Evolutionary conservation across 2,888 invertebrate genomes (phyloP).

Genomic region (Latheticus oryzae): DNA sequence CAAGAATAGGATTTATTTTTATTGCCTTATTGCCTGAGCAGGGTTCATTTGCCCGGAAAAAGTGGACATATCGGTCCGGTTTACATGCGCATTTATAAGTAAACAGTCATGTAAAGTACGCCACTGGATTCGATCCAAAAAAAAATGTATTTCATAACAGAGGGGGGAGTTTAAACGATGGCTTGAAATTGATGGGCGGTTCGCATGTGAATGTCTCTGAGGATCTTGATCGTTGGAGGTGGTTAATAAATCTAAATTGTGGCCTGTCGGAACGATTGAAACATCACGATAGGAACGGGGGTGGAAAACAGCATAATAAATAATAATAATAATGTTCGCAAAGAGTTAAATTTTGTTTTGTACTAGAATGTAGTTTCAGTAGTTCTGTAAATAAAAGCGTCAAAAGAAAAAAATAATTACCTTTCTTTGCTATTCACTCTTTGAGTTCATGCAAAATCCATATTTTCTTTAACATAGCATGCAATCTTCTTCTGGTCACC

Average conservation of each 20-base stretch:
- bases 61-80: conserved; percentile 38
- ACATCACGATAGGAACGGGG: conserved; percentile 28
- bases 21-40: conserved; percentile 45
- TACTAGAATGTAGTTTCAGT: too few species aligned
- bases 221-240: conserved; percentile 11
- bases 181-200: conserved; percentile 24
- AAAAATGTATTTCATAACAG: conserved; percentile 26
- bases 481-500: too few species aligned
- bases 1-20: conserved; percentile 46
- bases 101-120: conserved; percentile 24
- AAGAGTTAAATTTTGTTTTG: too few species aligned
- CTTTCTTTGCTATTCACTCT: too few species aligned
- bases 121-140: conserved; percentile 6
- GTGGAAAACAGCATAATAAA: too few species aligned
- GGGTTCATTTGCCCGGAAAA: conserved; percentile 44
- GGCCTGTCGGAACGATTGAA: conserved; percentile 22
- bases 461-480: too few species aligned
- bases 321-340: too few species aligned
- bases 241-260: conserved; percentile 27
- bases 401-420: too few species aligned
- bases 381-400: too few species aligned
- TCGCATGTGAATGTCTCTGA: conserved; percentile 27
- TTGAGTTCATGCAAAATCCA: too few species aligned
- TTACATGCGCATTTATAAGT: conserved; percentile 39
- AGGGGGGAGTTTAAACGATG: too few species aligned